Percentiles rank a stretch among this genome's conserved stretches.
phyloP scores from a whole-genome alignment of 2,888 invertebrate species.

The Mermis nigrescens region DNA sequence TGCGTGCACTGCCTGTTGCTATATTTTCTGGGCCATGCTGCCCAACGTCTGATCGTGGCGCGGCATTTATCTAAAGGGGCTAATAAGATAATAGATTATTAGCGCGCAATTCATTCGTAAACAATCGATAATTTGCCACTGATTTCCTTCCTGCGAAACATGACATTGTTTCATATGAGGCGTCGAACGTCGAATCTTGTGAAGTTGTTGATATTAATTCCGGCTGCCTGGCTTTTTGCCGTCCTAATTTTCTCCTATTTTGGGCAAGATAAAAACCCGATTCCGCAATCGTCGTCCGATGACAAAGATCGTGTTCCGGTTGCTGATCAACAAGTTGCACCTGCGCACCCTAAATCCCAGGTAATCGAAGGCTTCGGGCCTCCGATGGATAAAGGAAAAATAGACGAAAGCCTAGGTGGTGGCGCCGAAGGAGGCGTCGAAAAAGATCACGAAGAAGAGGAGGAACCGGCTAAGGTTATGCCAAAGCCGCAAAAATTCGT shows the following conservation, averaged over 20 bases:
- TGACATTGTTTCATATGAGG: too few species aligned
- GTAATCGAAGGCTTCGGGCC: slow-evolving; percentile 13
- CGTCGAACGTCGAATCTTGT: slow-evolving; percentile 12
- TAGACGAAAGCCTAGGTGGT: not conserved
- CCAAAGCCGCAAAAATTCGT: slow-evolving; percentile 24
- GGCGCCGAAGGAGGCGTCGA: slow-evolving; percentile 5
- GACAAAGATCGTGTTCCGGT: not conserved
- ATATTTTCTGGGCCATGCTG: too few species aligned
- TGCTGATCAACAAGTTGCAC: too few species aligned
- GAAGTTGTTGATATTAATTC: slow-evolving; percentile 24
- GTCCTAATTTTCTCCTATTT: slow-evolving; percentile 23
- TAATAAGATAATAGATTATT: too few species aligned
- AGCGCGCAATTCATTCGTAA: too few species aligned
- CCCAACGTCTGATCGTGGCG: too few species aligned
- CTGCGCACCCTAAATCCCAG: too few species aligned
- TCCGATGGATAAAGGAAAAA: slow-evolving; percentile 5
- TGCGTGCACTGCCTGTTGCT: too few species aligned
- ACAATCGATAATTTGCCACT: too few species aligned
- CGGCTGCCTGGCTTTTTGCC: slow-evolving; percentile 26
- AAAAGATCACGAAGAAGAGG: not conserved
- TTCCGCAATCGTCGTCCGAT: not conserved
- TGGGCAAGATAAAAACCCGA: slow-evolving; percentile 7
- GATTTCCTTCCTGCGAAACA: too few species aligned
- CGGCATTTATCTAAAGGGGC: too few species aligned
- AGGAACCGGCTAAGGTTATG: slow-evolving; percentile 18